Evolutionary conservation across 2,888 invertebrate genomes (phyloP), one percentile per base, ranked within the genome.

Genomic region (Dicyrtomina minuta): DNA sequence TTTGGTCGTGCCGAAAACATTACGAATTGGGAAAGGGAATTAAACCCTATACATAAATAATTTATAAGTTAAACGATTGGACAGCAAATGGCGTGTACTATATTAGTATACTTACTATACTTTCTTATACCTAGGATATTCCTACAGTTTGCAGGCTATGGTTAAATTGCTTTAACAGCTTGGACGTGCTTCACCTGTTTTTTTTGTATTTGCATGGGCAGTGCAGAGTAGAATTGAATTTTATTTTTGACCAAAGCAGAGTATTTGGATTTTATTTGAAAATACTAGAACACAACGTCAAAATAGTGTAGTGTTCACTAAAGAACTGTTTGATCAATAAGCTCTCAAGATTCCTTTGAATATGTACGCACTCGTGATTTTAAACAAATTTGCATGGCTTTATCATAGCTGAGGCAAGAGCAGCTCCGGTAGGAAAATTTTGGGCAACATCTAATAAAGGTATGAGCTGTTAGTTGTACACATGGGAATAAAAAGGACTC

Each of bases 1-100:
- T 58, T 58, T 58, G 58, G 39, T 58, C 58, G 58, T 58, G 58
- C 58, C 5, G 12, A 33, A 39, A 41, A 33, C 58, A 58, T 58
- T 58, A 58, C 33, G 22, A 15, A 27, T 26, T 58, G 58, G 58
- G 58, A 58, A 58, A 58, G 33, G 41, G 22, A 39, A 58, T 15
- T 41, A 13, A 41, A 41, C 8, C 43, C 13, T 8, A 41, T 8
- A 43, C 12, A 53, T 8, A 20, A 22, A 24, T 53, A 53, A 17
- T 22, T 2, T 4, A 22, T 53, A 24, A 53, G 51, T 20, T 20
- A 53, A 24, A 53, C 51, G 24, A 53, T 53, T 20, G 51, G 24
- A 12, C n/a, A 24, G 22, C 17, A 53, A 22, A 53, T n/a, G n/a
- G n/a, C n/a, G 51, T 20, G 20, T 53, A 10, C 43, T 13, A 41